Conservation (phyloP, 1,140 invertebrate species). For the Scaptomyza hsui region DNA sequence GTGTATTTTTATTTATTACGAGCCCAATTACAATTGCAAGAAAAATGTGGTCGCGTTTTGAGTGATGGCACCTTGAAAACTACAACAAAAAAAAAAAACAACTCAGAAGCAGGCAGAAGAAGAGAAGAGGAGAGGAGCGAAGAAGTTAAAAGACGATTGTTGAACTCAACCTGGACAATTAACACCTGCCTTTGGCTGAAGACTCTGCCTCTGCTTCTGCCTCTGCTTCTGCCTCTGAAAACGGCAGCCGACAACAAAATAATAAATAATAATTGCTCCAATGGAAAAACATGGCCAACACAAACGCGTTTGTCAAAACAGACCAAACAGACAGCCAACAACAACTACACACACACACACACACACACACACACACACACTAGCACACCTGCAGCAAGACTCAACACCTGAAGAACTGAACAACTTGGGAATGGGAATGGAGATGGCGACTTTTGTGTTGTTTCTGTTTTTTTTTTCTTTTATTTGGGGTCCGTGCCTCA, state of each 20-base stretch:
- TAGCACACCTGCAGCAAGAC: slow-evolving; percentile 20
- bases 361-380: slow-evolving; percentile 19
- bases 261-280: slow-evolving; percentile 77
- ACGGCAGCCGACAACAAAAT: slow-evolving; percentile 57
- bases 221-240: not conserved
- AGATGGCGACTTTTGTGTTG: slow-evolving; percentile 21
- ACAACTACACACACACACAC: slow-evolving; percentile 19
- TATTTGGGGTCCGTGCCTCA: slow-evolving; percentile 51
- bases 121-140: too few species aligned
- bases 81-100: not conserved
- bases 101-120: too few species aligned
- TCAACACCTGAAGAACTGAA: slow-evolving; percentile 38
- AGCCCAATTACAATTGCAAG: slow-evolving; percentile 19
- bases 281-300: slow-evolving; percentile 72
- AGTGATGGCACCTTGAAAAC: slow-evolving; percentile 39
- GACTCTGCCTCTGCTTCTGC: too few species aligned
- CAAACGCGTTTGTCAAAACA: slow-evolving; percentile 60
- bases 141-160: not conserved
- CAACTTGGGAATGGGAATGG: slow-evolving; percentile 1
- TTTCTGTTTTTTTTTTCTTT: slow-evolving; percentile 9
- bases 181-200: slow-evolving; percentile 56
- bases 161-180: slow-evolving; percentile 50
- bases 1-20: not conserved
- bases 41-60: slow-evolving; percentile 17
- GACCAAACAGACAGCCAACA: slow-evolving; percentile 3